Conservation (phyloP, 2,113 vertebrate species). For the Nycticorax nycticorax region DNA sequence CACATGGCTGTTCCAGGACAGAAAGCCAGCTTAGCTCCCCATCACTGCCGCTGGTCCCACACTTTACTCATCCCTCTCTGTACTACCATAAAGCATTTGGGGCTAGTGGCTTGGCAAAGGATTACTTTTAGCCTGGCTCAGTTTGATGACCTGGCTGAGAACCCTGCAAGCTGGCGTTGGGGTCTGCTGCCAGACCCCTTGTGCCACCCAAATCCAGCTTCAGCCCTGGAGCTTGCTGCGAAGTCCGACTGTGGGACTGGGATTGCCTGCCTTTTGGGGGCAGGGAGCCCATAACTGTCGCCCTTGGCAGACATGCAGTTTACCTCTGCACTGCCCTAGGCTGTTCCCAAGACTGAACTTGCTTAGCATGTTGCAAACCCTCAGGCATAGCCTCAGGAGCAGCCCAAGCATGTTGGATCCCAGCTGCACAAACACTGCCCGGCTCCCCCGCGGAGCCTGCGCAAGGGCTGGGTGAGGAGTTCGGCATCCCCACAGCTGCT, state of each 20-base stretch:
- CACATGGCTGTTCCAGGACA: not conserved
- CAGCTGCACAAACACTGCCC: not conserved
- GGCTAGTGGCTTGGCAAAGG: not conserved
- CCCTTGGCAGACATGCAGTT: not conserved
- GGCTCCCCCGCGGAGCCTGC: not conserved
- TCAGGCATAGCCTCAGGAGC: rapidly evolving
- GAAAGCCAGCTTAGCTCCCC: not conserved
- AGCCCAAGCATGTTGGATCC: rapidly evolving
- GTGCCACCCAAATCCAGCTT: not conserved
- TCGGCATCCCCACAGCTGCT: not conserved
- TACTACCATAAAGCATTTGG: rapidly evolving
- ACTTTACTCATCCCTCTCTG: not conserved
- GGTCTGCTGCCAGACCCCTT: not conserved
- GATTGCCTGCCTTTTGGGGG: not conserved
- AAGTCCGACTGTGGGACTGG: not conserved
- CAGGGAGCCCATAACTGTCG: not conserved
- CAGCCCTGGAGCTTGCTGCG: not conserved
- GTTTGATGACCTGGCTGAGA: not conserved
- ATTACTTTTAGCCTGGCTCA: not conserved
- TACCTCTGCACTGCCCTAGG: not conserved
- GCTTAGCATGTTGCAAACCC: not conserved
- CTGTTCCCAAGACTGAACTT: not conserved
- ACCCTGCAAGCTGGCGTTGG: rapidly evolving
- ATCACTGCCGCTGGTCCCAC: not conserved
- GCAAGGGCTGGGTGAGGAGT: not conserved